These are phyloP conservation scores for Phocides pigmalion DNA, from an alignment of 1,140 invertebrate genomes.

Conservation along the genomic window DNA sequence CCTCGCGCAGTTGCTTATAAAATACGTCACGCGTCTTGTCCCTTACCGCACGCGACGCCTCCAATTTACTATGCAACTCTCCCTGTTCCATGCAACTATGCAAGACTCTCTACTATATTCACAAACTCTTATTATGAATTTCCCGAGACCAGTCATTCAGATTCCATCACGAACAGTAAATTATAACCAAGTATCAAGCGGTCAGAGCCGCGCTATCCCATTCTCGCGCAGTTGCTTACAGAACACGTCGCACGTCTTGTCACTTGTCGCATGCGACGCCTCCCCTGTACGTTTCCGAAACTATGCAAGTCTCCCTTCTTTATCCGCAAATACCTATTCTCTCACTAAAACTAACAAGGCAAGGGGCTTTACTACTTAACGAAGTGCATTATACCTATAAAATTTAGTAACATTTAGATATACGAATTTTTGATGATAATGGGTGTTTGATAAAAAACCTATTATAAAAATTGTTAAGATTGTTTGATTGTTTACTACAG, in stretches of 20 bases:
- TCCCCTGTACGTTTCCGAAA: slow-evolving; percentile 53
- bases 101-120: slow-evolving; percentile 45
- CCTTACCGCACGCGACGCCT: slow-evolving; percentile 68
- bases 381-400: not conserved
- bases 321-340: slow-evolving; percentile 37
- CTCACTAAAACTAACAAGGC: slow-evolving; percentile 16
- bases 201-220: slow-evolving; percentile 36
- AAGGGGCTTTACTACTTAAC: not conserved
- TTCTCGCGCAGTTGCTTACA: slow-evolving; percentile 62
- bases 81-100: no score
- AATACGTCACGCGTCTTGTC: slow-evolving; percentile 67
- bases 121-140: no score
- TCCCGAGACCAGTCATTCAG: no score
- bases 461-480: no score
- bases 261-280: slow-evolving; percentile 70
- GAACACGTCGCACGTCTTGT: slow-evolving; percentile 66
- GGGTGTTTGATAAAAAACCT: no score
- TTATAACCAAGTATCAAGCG: slow-evolving; percentile 54
- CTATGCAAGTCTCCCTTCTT: slow-evolving; percentile 57
- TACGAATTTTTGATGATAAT: no score
- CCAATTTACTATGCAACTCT: slow-evolving; percentile 59
- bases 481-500: no score
- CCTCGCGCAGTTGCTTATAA: slow-evolving; percentile 63
- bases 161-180: no score
- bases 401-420: no score